Conservation (phyloP, 2,113 vertebrate genomes). For the Phyllostomus discolor region DNA sequence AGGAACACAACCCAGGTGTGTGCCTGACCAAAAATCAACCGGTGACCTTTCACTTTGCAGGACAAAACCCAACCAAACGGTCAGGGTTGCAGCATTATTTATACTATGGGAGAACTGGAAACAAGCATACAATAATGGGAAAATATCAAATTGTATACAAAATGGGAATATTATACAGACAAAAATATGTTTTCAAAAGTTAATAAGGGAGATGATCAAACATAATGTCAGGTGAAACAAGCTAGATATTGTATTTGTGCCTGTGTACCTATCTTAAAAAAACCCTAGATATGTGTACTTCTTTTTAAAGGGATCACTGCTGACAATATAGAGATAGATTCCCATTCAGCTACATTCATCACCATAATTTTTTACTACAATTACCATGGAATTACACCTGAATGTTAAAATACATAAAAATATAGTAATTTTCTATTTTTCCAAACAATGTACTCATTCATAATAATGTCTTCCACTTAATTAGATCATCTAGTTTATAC, state of each 20-base stretch:
- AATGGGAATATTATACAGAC: neutral
- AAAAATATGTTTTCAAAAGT: conserved; percentile 21
- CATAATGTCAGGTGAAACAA: neutral
- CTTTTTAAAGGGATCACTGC: neutral
- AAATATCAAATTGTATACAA: neutral
- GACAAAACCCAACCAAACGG: neutral
- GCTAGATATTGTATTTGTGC: neutral
- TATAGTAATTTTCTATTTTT: neutral
- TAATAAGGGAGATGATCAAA: neutral
- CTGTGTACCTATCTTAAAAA: neutral
- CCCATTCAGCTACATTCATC: neutral
- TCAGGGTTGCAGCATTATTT: neutral
- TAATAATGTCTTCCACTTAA: neutral
- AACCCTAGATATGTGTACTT: neutral
- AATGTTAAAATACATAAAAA: conserved; percentile 9
- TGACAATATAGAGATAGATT: conserved; percentile 27
- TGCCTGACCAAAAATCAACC: neutral
- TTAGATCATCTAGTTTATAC: neutral
- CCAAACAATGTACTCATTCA: neutral
- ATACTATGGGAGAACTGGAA: neutral
- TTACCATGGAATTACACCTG: neutral
- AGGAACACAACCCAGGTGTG: no score
- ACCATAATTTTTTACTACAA: neutral
- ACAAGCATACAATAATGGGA: neutral
- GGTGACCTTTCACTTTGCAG: no score